A percentile compares a stretch with the other conserved stretches of the same genome.
Conservation (phyloP, 2,113 vertebrate species). For the Thomomys bottae region DNA sequence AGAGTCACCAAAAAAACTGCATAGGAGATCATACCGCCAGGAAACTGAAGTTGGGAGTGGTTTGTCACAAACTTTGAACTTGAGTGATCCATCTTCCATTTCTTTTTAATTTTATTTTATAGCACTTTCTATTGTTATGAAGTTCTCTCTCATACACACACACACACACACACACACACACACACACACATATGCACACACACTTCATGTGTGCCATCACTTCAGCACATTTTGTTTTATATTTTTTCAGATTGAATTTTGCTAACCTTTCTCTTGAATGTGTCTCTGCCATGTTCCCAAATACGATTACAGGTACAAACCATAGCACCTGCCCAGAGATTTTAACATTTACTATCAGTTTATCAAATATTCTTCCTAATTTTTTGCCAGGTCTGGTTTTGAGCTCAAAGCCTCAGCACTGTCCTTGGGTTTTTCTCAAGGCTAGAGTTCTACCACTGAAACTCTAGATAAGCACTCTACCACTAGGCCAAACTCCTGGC, state of each 20-base stretch:
- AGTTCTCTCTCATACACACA: neutral
- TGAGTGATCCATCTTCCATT: neutral
- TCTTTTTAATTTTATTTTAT: neutral
- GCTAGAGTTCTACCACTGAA: no score
- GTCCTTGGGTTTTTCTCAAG: no score
- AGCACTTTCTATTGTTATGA: neutral
- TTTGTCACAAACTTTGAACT: fast-evolving
- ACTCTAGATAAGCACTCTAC: no score
- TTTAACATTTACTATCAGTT: neutral
- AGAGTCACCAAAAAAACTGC: neutral
- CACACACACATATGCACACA: neutral
- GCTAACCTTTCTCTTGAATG: no score
- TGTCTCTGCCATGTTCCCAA: no score
- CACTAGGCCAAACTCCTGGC: no score
- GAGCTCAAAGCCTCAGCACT: no score
- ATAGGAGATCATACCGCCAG: fast-evolving
- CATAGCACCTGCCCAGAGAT: neutral
- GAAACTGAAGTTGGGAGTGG: neutral
- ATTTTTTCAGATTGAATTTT: no score
- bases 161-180: neutral
- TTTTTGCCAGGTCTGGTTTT: no score
- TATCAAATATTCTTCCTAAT: neutral
- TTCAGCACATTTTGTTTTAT: no score
- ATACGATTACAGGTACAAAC: no score
- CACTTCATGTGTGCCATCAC: no score